Evolutionary conservation across 1,140 invertebrate species (phyloP), one percentile per base, ranked within the genome.

Genomic region (Lutraria rhynchaena): DNA sequence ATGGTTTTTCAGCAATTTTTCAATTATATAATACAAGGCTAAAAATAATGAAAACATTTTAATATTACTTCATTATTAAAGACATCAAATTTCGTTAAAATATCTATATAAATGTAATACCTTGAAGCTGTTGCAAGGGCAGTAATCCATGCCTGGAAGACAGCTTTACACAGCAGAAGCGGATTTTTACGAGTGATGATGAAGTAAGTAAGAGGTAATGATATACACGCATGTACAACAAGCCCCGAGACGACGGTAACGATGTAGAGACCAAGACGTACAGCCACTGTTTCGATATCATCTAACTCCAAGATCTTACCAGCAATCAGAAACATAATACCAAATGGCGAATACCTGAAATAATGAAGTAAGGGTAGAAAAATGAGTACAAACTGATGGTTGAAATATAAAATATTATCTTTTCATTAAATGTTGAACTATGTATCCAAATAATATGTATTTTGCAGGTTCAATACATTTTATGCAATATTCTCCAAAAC

Each of bases 191-290:
- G 89, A 0, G 93, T 94, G 22, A 93, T 87, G 29, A 93, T 35
- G 75, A 94, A 94, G 88, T 93, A 95, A 17, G 95, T 91, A 0
- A 96, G 88, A 0, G 97, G 97, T 53, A 99, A 94, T 0, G 97
- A 95, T 15, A 98, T 94, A 82, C 98, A 96, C 7, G 97, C 97
- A 88, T 99, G 98, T 22, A 99, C 93, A 87, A 97, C 95, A 11
- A 99, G 93, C 9, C 98, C 98, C 35, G 96, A 88, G 35, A 99
- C 92, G 0, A 99, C 98, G 0, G 98, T 99, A 74, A 96, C 92
- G 88, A 98, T 98, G 92, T 99, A 99, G 93, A 97, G 93, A 22
- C 98, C 98, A 41, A 99, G 93, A 77, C 96, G 95, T 24, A 96
- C 95, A 51, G 97, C 94, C 41, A 98, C 94, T 9, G 95, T 95